phyloP scores from a whole-genome alignment of 2,888 invertebrate species.

The Pediacus dermestoides region DNA sequence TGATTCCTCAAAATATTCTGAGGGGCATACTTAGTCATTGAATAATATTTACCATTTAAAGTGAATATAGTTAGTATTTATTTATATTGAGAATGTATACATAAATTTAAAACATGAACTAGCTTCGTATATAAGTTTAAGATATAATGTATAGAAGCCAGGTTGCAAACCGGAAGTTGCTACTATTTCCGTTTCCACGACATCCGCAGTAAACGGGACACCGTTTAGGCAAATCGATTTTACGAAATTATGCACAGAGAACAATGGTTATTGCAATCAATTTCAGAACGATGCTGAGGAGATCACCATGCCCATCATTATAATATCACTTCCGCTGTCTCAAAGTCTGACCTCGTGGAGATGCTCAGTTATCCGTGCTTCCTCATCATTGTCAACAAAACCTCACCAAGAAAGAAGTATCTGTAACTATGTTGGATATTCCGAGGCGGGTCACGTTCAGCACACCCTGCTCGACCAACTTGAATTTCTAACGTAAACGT shows the following conservation, averaged over 20 bases:
- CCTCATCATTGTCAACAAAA: slow-evolving; percentile 38
- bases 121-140: too few species aligned
- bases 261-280: slow-evolving; percentile 40
- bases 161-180: slow-evolving; percentile 37
- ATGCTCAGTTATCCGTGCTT: slow-evolving; percentile 48
- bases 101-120: too few species aligned
- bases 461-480: slow-evolving; percentile 45
- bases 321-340: slow-evolving; percentile 43
- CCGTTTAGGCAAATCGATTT: slow-evolving; percentile 44
- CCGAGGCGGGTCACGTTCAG: slow-evolving; percentile 45
- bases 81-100: too few species aligned
- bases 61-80: too few species aligned
- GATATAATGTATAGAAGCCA: too few species aligned
- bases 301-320: slow-evolving; percentile 42
- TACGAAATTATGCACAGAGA: slow-evolving; percentile 41
- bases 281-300: slow-evolving; percentile 36
- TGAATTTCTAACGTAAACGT: slow-evolving; percentile 47
- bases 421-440: slow-evolving; percentile 12
- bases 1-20: too few species aligned
- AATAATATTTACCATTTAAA: too few species aligned
- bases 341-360: slow-evolving; percentile 41
- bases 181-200: slow-evolving; percentile 41
- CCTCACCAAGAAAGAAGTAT: slow-evolving; percentile 6
- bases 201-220: slow-evolving; percentile 36
- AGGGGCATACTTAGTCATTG: too few species aligned